Evolutionary conservation across 2,888 invertebrate genomes (phyloP).

Genomic region (Allophyes oxyacanthae): DNA sequence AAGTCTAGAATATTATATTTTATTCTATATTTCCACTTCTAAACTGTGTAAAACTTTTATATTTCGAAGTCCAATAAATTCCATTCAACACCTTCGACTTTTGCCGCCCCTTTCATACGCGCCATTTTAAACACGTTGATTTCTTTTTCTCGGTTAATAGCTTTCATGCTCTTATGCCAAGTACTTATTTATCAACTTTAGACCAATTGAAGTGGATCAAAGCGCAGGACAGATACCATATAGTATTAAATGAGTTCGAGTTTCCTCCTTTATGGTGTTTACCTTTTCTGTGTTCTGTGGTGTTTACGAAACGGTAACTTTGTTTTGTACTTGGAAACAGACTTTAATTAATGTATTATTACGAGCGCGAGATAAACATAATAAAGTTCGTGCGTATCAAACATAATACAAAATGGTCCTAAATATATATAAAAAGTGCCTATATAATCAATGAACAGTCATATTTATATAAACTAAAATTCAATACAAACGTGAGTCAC

Average conservation of each 20-base stretch:
- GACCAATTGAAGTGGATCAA: conserved; percentile 34
- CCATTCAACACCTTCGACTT: conserved; percentile 19
- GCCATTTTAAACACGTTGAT: conserved; percentile 23
- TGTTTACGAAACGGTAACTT: conserved; percentile 18
- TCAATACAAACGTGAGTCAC: too few relatives aligned
- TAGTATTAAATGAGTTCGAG: conserved; percentile 36
- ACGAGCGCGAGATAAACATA: background rate
- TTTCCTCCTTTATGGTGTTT: conserved; percentile 10
- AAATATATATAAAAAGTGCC: too few relatives aligned
- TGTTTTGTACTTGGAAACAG: conserved; percentile 20
- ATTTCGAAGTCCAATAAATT: conserved; percentile 8
- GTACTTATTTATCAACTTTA: conserved; percentile 20
- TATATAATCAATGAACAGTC: too few relatives aligned
- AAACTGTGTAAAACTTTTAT: conserved; percentile 1
- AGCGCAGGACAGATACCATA: conserved; percentile 30
- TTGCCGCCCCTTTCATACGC: conserved; percentile 6
- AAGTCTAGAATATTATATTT: background rate
- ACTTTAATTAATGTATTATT: conserved; percentile 25
- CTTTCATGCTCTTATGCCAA: conserved; percentile 8
- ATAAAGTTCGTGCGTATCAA: background rate
- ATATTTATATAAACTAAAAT: too few relatives aligned
- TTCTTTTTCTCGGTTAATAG: conserved; percentile 14
- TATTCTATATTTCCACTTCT: background rate
- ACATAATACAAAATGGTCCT: too few relatives aligned
- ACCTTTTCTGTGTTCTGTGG: too few relatives aligned